A percentile compares a stretch with the other conserved stretches of the same genome.
Evolutionary conservation across 2,888 invertebrate genomes (phyloP).

Genomic region (Lamellibrachia satsuma): DNA sequence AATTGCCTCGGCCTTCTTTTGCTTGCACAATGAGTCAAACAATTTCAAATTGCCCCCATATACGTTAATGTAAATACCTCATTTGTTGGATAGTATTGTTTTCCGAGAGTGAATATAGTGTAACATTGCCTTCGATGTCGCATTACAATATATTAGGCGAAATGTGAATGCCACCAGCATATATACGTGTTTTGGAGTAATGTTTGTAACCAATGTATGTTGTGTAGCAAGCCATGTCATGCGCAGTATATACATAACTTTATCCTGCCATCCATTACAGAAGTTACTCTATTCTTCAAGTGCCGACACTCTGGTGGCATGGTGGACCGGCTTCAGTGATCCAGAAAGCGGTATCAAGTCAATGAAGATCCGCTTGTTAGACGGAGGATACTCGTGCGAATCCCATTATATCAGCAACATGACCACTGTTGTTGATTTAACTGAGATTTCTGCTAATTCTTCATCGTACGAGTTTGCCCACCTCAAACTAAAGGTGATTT

Average conservation of each 20-base stretch:
- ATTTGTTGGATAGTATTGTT: too few species aligned
- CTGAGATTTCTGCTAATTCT: background rate
- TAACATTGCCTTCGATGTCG: too few species aligned
- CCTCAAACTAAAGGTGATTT: background rate
- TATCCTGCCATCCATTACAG: background rate
- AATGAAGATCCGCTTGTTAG: background rate
- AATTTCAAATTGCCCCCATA: too few species aligned
- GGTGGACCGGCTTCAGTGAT: constrained; percentile 12
- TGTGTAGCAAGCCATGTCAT: background rate
- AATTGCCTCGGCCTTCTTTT: too few species aligned
- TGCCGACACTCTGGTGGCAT: background rate
- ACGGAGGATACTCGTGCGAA: background rate
- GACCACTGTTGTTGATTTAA: background rate
- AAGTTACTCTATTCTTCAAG: background rate
- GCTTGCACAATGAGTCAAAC: too few species aligned
- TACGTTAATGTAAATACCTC: background rate
- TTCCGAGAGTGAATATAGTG: too few species aligned
- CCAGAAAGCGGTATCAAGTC: background rate
- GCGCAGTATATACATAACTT: background rate
- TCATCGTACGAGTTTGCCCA: background rate
- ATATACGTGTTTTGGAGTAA: background rate
- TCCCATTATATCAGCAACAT: background rate
- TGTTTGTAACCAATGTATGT: background rate
- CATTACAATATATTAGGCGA: too few species aligned
- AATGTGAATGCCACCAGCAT: background rate